Conservation (phyloP, 2,113 vertebrate species). For the Hypocryptadius cinnamomeus region DNA sequence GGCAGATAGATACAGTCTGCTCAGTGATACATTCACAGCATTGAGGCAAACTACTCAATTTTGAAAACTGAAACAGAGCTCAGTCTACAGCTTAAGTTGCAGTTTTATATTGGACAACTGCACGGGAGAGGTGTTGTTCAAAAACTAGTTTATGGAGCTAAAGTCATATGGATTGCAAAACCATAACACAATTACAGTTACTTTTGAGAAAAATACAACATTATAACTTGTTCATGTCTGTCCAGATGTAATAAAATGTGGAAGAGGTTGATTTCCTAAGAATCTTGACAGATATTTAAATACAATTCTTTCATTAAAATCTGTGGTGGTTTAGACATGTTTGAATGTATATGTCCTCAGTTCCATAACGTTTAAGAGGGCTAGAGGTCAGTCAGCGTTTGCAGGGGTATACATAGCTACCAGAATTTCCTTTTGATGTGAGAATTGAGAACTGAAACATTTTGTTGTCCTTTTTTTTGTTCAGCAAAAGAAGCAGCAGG, state of each 20-base stretch:
- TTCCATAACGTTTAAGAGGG: neutral
- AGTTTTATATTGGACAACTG: neutral
- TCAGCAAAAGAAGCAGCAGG: neutral
- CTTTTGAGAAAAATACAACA: neutral
- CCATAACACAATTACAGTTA: neutral
- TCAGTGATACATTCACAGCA: neutral
- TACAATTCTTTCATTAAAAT: neutral
- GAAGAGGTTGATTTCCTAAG: neutral
- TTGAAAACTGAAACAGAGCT: neutral
- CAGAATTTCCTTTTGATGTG: neutral
- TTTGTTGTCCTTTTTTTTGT: neutral
- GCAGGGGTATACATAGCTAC: neutral
- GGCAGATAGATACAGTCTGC: neutral
- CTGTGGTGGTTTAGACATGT: neutral
- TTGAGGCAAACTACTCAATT: neutral
- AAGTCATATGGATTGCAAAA: neutral
- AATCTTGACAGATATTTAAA: neutral
- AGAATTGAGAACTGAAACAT: neutral
- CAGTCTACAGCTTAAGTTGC: neutral
- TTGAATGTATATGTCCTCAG: neutral
- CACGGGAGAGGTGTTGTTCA: neutral
- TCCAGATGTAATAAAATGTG: neutral
- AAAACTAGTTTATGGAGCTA: neutral
- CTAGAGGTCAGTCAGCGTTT: neutral
- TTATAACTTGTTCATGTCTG: neutral